phyloP scores from a whole-genome alignment of 2,888 invertebrate species.

The Rutpela maculata region DNA sequence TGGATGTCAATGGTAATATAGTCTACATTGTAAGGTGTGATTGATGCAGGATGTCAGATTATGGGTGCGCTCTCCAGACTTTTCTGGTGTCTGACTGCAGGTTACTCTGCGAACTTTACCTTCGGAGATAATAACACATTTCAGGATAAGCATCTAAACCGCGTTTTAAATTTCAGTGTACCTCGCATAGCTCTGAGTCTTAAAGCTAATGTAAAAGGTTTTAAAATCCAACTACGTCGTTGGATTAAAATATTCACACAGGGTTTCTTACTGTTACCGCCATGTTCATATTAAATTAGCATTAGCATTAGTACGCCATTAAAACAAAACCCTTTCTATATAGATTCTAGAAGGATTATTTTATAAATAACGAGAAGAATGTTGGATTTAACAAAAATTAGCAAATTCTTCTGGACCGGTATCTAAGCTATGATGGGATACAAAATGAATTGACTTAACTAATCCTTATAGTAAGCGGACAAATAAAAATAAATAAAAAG shows the following conservation, averaged over 20 bases:
- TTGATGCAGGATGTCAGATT: conserved; percentile 66
- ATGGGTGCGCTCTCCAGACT: conserved; percentile 49
- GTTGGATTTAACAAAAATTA: too few species aligned
- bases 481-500: too few species aligned
- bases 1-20: conserved; percentile 71
- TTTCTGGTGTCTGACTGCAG: conserved; percentile 16
- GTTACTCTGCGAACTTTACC: conserved; percentile 32
- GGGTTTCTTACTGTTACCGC: conserved; percentile 20
- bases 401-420: too few species aligned
- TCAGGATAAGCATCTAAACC: conserved; percentile 51
- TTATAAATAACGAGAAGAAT: neutral
- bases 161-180: conserved; percentile 44
- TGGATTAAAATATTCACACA: conserved; percentile 30
- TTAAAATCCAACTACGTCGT: conserved; percentile 18
- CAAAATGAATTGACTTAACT: too few species aligned
- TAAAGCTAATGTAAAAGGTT: conserved; percentile 34
- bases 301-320: conserved; percentile 15
- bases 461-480: too few species aligned
- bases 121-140: conserved; percentile 42
- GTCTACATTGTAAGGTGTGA: conserved; percentile 69
- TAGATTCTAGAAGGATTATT: neutral
- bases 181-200: conserved; percentile 38
- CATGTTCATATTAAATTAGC: conserved; percentile 22
- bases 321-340: neutral
- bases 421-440: too few species aligned